Evolutionary conservation across 2,888 invertebrate genomes (phyloP), one percentile per base, ranked within the genome.

Genomic region (Melanargia galathea): DNA sequence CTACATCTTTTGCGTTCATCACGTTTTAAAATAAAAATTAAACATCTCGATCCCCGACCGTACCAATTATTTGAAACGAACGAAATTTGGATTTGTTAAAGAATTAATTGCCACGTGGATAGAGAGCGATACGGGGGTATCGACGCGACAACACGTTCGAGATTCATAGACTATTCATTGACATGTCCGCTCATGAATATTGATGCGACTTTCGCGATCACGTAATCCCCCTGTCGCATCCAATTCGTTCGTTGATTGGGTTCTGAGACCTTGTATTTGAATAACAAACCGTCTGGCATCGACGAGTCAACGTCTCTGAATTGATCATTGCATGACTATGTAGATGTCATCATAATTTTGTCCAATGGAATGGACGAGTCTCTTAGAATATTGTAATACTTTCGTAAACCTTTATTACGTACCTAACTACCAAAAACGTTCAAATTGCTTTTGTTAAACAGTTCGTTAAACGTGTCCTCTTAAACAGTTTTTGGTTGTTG

Each of bases 101-200:
- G 49, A 30, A 49, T 30, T 30, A 49, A 16, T n/a, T 69, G 68
- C 67, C 64, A 62, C 63, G 45, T 66, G 46, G 71, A 67, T 73
- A 69, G 71, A 74, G 72, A 75, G 74, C 70, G 67, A 70, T 59
- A 60, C 59, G 64, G 58, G n/a, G 54, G 61, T 66, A 60, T 63
- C 67, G 61, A 65, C 60, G 49, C 62, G 65, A 60, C 68, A 67
- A 63, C 68, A 61, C 70, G 67, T 65, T 65, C 67, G 70, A 64
- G 65, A 66, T 80, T 83, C 82, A 82, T 86, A 82, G 83, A 78
- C 82, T 84, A 85, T 86, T 84, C 87, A 84, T 83, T 78, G 80
- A 72, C 78, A 73, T 75, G 73, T 75, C 76, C 73, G 68, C 75
- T 80, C 80, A 89, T 89, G 84, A 84, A 89, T 89, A 89, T 89